Base-by-base conservation (phyloP, 2,797 vertebrate species). In the Halcyon smyrnensis region DNA sequence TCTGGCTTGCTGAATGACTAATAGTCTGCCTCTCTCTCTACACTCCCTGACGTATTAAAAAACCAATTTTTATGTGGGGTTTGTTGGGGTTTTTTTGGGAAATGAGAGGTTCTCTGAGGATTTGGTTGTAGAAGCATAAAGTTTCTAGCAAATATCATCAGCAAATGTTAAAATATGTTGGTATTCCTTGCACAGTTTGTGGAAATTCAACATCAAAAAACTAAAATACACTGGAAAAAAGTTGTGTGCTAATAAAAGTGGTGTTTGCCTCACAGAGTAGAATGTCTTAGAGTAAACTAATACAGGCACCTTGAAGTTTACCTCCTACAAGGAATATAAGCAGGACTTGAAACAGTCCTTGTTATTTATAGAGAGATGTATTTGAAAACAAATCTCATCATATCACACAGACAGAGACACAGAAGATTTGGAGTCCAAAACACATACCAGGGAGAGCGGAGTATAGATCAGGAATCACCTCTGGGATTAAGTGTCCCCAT, bases 21-120 rank as follows among this genome's bases (percentile, higher is more conserved):
- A 15, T 1, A 45, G 48, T 24, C 64, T 45, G 11, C 56, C 8
- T 46, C 51, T 59, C 48, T 34, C 23, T 73, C 7, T 74, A n/a
- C 11, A 6, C 14, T 65, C 60, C 36, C 63, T 19, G 13, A 20
- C 17, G 2, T 9, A 13, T 27, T 60, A 30, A 14, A 46, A 46
- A 21, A 37, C 6, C 30, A 32, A 1, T 6, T 2, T 34, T 60
- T 1, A 45, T 1, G 1, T 4, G 17, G 37, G 37, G 37, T 39
- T 39, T 39, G 37, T 39, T 39, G 37, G 37, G 37, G 11, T 39
- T n/a, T 59, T 41, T 65, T 37, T 64, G 25, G 43, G 4, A 50
- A 28, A 5, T 39, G 30, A 56, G 75, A 68, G 21, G 3, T 76
- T 78, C 45, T 62, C 25, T 51, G 37, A 64, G 19, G 19, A 8